A percentile compares a stretch with the other conserved stretches of the same genome.
These are phyloP conservation scores for Cheilosia vernalis DNA, from an alignment of 2,888 invertebrate species.

Conservation along the genomic window DNA sequence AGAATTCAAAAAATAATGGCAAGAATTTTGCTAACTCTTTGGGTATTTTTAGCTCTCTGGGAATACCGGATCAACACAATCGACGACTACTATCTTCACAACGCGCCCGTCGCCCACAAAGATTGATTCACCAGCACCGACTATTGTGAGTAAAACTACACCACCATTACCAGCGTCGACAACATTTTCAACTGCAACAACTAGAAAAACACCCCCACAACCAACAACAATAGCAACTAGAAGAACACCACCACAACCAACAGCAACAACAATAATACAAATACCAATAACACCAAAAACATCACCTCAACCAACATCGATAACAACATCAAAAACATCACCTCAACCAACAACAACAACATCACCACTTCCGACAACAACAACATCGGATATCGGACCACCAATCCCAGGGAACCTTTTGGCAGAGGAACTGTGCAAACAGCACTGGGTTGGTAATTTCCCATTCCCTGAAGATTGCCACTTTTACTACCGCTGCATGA, in stretches of 20 bases:
- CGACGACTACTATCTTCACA: too few relatives aligned
- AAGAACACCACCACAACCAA: not conserved
- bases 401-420: not conserved
- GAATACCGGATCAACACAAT: not conserved
- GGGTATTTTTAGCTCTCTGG: too few relatives aligned
- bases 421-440: conserved; percentile 3
- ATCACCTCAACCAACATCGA: not conserved
- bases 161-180: not conserved
- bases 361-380: not conserved
- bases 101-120: too few relatives aligned
- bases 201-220: not conserved
- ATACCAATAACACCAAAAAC: not conserved
- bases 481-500: conserved; percentile 50
- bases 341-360: not conserved
- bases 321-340: not conserved
- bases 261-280: not conserved
- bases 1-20: not conserved
- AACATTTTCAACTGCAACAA: not conserved
- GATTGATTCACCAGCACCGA: not conserved
- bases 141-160: not conserved
- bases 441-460: conserved; percentile 31
- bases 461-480: conserved; percentile 33
- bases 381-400: not conserved
- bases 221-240: not conserved
- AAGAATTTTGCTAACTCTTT: not conserved